Evolutionary conservation across 2,797 vertebrate genomes (phyloP).

Genomic region (Acanthiza pusilla): DNA sequence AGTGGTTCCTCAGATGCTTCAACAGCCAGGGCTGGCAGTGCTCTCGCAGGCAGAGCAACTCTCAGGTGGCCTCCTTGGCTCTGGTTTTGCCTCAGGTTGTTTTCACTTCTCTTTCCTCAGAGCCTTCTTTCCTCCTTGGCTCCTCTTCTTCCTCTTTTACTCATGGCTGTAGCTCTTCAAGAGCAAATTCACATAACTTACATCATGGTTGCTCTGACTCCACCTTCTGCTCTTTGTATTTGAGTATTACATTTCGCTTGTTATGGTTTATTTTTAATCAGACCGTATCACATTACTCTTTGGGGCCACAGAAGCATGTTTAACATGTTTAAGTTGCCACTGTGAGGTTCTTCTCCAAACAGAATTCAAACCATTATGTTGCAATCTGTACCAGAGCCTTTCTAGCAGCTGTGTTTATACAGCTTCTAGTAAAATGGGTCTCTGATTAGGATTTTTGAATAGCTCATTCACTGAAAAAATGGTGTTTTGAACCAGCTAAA

Average conservation of each 20-base stretch:
- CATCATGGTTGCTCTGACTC: not conserved
- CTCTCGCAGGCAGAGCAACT: not conserved
- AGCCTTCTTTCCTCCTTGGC: not conserved
- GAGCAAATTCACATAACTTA: not conserved
- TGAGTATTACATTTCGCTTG: not conserved
- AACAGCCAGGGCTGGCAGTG: not conserved
- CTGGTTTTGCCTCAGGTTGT: not conserved
- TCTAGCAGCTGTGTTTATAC: slow-evolving; percentile 58
- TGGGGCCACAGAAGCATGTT: not conserved
- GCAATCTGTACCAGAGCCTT: slow-evolving; percentile 15
- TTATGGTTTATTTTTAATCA: not conserved
- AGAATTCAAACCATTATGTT: slow-evolving; percentile 19
- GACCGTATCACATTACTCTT: not conserved
- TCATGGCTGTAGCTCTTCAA: not conserved
- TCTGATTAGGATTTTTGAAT: slow-evolving; percentile 51
- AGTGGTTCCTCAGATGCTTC: not conserved
- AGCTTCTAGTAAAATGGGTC: slow-evolving; percentile 27
- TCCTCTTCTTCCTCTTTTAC: not conserved
- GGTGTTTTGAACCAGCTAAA: slow-evolving; percentile 43
- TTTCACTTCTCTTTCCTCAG: not conserved
- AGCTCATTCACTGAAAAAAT: slow-evolving; percentile 35
- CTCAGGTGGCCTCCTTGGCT: not conserved
- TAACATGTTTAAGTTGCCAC: slow-evolving; percentile 12
- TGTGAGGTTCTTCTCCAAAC: slow-evolving; percentile 25
- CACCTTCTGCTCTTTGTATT: not conserved